Base-by-base conservation (phyloP, 1,140 invertebrate species). In the Drosophila pseudoobscura region DNA sequence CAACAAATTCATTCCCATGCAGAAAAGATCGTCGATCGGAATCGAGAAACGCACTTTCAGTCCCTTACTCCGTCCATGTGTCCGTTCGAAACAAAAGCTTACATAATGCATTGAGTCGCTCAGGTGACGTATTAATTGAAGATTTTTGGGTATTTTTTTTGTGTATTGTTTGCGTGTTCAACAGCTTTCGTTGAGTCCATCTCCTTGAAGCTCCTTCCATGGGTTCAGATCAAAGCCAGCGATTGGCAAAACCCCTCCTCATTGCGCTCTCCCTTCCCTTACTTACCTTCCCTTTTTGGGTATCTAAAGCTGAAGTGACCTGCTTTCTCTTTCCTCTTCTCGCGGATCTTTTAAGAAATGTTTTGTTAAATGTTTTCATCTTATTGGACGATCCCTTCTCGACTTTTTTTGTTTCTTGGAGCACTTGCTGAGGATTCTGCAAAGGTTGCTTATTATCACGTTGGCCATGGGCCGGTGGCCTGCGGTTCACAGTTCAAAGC, bases 71-170 rank as follows among this genome's bases (percentile, higher is more conserved):
- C 31, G 31, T 35, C 8, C 31, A 9, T 9, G 31, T 11, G 8
- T 11, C 44, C 24, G 45, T 56, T 45, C 24, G 45, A 44, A 44
- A 69, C 65, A 57, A 71, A 59, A 41, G 41, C 55, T 83, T 84
- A 65, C 60, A 65, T 64, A 84, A 84, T 50, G 44, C 61, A 35
- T 60, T 51, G 58, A 45, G 50, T 47, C 15, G 31, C 47, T 26
- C 5, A 45, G 69, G 72, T 85, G 80, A 85, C 80, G 82, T 80
- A 85, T 87, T 85, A 85, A 87, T 85, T 87, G 77, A 80, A 64
- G 62, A 20, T 80, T 85, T 78, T 71, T 70, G 60, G 41, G 4
- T 26, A 24, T 6, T 29, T 20, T 20, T 49, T 44, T 50, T 35
- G 35, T 22, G 45, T 47, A 29, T 31, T 49, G 26, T 52, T 44